phyloP scores from a whole-genome alignment of 2,797 vertebrate genomes.

The Arctocebus calabarensis region DNA sequence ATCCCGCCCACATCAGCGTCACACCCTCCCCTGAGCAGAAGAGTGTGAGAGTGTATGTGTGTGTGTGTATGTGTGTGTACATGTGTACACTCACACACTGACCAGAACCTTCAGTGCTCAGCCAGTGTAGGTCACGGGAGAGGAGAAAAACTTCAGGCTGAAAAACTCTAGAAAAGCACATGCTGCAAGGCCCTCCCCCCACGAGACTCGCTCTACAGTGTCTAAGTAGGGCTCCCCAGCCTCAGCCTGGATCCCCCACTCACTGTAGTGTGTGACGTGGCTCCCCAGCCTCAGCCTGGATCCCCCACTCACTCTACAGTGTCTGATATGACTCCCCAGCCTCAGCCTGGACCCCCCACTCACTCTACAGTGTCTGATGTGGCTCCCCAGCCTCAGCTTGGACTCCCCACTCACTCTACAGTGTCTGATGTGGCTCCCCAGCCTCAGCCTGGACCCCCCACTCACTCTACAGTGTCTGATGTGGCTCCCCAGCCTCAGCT shows the following conservation, averaged over 20 bases:
- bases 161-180: background rate
- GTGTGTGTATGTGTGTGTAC: rapidly evolving
- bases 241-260: background rate
- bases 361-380: too few species aligned
- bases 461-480: background rate
- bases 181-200: rapidly evolving
- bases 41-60: background rate
- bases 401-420: too few species aligned
- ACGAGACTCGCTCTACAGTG: background rate
- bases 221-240: too few species aligned
- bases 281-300: background rate
- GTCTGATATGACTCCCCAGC: rapidly evolving
- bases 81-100: rapidly evolving
- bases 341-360: background rate
- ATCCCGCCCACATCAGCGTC: background rate
- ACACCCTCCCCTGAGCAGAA: background rate
- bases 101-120: background rate
- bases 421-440: too few species aligned
- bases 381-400: too few species aligned
- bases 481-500: background rate
- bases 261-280: too few species aligned
- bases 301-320: background rate
- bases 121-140: background rate
- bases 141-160: background rate
- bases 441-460: too few species aligned